Evolutionary conservation across 2,113 vertebrate genomes (phyloP), one percentile per base, ranked within the genome.

Genomic region (Stictonetta naevosa): DNA sequence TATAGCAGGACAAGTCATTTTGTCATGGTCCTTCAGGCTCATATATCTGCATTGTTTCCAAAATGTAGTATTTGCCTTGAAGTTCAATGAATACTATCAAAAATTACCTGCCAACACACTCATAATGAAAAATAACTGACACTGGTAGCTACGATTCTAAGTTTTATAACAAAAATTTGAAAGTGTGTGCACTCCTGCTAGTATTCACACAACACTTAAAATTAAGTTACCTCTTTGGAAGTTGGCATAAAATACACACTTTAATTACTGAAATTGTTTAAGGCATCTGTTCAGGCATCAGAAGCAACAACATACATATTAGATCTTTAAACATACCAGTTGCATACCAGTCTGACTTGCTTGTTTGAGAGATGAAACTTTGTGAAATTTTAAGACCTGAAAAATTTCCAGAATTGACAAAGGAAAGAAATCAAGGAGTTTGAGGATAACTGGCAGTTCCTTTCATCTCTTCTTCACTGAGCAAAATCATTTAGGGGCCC

Each of bases 401-500:
- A 66, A 85, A 52, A 36, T 14, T 60, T 64, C 28, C 25, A 48
- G 56, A 23, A 17, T 42, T 40, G 23, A 29, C 33, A n/a, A 12
- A 71, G 26, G 18, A 56, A 66, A 50, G 4, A 67, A 58, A 34
- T 13, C 31, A 31, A 89, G 10, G 11, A 34, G 16, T 23, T 6
- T 76, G 9, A 66, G 82, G 31, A 63, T 25, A 89, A 50, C 8
- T 38, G 56, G 13, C 28, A 48, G 2, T 52, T 86, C 20, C 25
- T 17, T 52, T 84, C 48, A 55, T 4, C 31, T 88, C 42, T 2
- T 52, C 25, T 80, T 83, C 19, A 18, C 8, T 29, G n/a, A 82
- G 23, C 5, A 82, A 11, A 18, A 38, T 1, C 40, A 60, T 64
- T 74, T 34, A 67, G 29, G 4, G 3, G 1, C 0, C 0, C 33